Conservation (phyloP, 2,888 invertebrate species). For the Belgica antarctica region DNA sequence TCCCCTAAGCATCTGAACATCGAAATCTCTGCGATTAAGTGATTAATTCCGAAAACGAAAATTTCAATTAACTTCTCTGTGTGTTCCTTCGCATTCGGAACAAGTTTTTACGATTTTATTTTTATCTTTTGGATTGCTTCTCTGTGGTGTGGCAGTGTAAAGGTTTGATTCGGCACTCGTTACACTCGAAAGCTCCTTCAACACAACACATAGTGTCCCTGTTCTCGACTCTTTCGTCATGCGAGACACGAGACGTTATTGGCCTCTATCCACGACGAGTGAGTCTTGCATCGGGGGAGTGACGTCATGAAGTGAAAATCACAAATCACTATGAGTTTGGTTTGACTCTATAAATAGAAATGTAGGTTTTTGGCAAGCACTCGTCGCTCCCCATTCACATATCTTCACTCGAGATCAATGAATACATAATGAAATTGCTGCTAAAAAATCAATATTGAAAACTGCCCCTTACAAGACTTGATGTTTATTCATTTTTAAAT, state of each 20-base stretch:
- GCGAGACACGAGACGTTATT: neutral
- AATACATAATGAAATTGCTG: neutral
- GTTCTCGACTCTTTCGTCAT: neutral
- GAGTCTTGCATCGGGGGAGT: neutral
- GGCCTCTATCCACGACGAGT: neutral
- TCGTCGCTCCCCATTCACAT: neutral
- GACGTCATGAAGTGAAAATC: neutral
- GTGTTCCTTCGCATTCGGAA: neutral
- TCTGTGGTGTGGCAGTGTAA: too few relatives aligned
- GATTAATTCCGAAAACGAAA: conserved; percentile 13
- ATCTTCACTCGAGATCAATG: conserved; percentile 3
- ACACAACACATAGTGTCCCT: too few relatives aligned
- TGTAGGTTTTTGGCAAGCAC: conserved; percentile 14
- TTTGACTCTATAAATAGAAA: conserved; percentile 18
- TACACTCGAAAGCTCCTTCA: neutral
- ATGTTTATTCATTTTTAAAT: conserved; percentile 6
- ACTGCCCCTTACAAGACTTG: neutral
- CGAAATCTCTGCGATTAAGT: conserved; percentile 17
- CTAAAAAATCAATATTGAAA: neutral
- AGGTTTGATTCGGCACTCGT: too few relatives aligned
- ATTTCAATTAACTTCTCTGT: neutral
- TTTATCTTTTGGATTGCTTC: conserved; percentile 13
- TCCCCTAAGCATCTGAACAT: neutral
- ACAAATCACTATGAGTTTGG: conserved; percentile 1
- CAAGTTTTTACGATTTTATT: neutral